Evolutionary conservation across 2,113 vertebrate genomes (phyloP).

Genomic region (Catharus fuscescens): DNA sequence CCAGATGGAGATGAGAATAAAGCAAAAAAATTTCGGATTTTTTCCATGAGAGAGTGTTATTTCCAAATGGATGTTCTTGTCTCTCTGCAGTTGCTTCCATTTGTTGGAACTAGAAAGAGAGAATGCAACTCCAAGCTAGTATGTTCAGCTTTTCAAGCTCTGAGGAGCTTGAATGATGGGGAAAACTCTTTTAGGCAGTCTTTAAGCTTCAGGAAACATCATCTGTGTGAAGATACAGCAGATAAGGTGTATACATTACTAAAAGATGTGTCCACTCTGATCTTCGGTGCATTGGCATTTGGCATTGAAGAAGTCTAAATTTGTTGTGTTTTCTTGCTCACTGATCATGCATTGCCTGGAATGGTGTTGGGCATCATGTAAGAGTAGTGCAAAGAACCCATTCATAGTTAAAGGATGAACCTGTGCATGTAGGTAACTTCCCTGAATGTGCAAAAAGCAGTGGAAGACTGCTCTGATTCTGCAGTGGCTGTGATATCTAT

Average conservation of each 20-base stretch:
- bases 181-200: neutral
- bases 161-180: neutral
- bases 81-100: neutral
- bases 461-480: neutral
- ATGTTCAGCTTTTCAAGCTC: neutral
- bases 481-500: neutral
- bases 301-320: neutral
- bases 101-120: neutral
- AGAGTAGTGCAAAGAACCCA: neutral
- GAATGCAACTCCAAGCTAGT: neutral
- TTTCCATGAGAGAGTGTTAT: neutral
- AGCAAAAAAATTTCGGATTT: accelerated
- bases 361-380: neutral
- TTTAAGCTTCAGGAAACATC: neutral
- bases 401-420: neutral
- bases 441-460: neutral
- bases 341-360: accelerated
- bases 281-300: neutral
- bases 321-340: neutral
- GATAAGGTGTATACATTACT: neutral
- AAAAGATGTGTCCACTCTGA: neutral
- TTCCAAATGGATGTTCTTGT: neutral
- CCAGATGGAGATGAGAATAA: conserved; percentile 11
- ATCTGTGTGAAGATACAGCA: neutral
- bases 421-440: neutral